Percentiles rank a stretch among this genome's conserved stretches.
These are phyloP conservation scores for Torymus auratus DNA, from an alignment of 2,888 invertebrate genomes.

Conservation along the genomic window DNA sequence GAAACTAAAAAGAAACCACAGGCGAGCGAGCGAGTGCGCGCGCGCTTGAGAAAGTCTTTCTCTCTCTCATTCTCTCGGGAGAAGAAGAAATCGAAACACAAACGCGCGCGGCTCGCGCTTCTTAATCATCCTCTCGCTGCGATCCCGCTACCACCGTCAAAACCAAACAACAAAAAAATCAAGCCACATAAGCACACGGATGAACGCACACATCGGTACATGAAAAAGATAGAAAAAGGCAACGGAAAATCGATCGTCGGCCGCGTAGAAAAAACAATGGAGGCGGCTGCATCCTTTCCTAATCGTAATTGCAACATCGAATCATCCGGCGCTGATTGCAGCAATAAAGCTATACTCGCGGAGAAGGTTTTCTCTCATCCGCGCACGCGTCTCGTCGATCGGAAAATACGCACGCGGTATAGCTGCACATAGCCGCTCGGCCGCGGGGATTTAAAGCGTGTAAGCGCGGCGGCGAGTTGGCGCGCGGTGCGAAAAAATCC, in stretches of 20 bases:
- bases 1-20: conserved; percentile 36
- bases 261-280: background rate
- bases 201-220: too few relatives aligned
- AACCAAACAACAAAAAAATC: background rate
- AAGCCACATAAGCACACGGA: too few relatives aligned
- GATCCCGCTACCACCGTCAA: too few relatives aligned
- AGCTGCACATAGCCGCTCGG: conserved; percentile 18
- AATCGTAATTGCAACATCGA: conserved; percentile 20
- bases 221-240: too few relatives aligned
- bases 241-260: too few relatives aligned
- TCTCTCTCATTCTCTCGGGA: background rate
- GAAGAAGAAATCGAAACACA: conserved; percentile 22
- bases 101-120: background rate
- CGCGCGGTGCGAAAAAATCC: conserved; percentile 64
- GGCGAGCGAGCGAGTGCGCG: background rate
- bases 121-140: conserved; percentile 8
- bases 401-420: conserved; percentile 20
- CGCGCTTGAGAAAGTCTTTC: conserved; percentile 34
- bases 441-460: conserved; percentile 25
- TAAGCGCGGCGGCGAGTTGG: conserved; percentile 22
- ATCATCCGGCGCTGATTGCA: conserved; percentile 25
- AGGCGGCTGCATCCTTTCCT: background rate
- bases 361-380: conserved; percentile 20
- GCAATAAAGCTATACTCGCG: conserved; percentile 24
- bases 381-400: background rate